phyloP scores from a whole-genome alignment of 2,888 invertebrate species.

The Zygaena filipendulae region DNA sequence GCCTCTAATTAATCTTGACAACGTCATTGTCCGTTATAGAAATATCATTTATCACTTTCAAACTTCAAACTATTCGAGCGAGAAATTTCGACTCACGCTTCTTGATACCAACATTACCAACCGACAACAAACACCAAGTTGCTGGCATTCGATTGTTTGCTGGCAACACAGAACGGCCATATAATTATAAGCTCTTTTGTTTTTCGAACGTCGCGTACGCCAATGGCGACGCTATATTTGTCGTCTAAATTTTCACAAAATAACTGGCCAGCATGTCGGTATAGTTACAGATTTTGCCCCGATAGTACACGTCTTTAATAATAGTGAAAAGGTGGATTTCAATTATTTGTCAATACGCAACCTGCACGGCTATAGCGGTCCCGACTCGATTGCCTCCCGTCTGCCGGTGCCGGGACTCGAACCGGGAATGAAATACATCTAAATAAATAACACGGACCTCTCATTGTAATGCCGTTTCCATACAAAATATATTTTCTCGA shows the following conservation, averaged over 20 bases:
- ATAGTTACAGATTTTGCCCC: too few relatives aligned
- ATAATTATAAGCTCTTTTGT: constrained; percentile 26
- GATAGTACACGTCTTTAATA: constrained; percentile 28
- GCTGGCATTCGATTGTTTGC: constrained; percentile 23
- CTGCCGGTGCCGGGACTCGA: constrained; percentile 38
- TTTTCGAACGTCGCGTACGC: constrained; percentile 24
- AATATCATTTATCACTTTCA: constrained; percentile 60
- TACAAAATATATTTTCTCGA: constrained; percentile 55
- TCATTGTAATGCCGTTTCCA: constrained; percentile 47
- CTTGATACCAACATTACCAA: constrained; percentile 7
- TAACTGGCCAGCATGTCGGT: too few relatives aligned
- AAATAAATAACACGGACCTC: constrained; percentile 58
- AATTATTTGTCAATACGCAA: constrained; percentile 52
- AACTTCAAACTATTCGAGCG: constrained; percentile 34
- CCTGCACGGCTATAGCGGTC: constrained; percentile 30
- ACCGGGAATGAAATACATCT: constrained; percentile 50
- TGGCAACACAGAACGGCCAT: constrained; percentile 28
- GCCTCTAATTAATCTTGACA: constrained; percentile 65
- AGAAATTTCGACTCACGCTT: constrained; percentile 37
- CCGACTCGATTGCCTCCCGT: constrained; percentile 44
- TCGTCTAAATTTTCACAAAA: too few relatives aligned
- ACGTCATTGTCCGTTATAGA: constrained; percentile 37
- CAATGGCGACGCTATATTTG: too few relatives aligned
- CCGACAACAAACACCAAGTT: constrained; percentile 24
- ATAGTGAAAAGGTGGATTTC: constrained; percentile 35